Evolutionary conservation across 2,797 vertebrate genomes (phyloP), one percentile per base, ranked within the genome.

Genomic region (Tamandua tetradactyla): DNA sequence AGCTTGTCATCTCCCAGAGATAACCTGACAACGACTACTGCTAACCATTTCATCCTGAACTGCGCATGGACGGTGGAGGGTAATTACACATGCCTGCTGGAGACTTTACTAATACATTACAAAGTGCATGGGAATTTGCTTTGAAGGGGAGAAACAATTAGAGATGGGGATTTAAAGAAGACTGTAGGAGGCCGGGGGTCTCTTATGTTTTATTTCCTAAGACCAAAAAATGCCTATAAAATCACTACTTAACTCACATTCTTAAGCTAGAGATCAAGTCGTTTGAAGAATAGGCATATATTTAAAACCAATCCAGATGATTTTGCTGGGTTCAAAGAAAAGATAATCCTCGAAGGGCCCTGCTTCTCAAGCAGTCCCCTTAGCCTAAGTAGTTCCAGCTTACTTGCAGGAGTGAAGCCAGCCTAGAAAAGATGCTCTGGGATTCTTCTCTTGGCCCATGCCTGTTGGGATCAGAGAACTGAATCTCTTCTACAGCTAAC

Each of bases 61-160:
- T 47, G 13, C 1, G 7, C 20, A 49, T 74, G 87, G 83, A 89
- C 93, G 86, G 47, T 47, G 37, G 66, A 89, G 68, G 44, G 37
- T 95, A 95, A 94, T 96, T 96, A 96, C 91, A 57, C 86, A 52
- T 17, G 92, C 42, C 82, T 74, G 91, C 62, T 75, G 94, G 85
- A 95, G 88, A 72, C 80, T 96, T 84, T 44, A 27, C 55, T 72
- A 76, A 88, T 66, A 90, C 64, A 40, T 91, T 91, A 94, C 71
- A 82, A 89, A 94, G 76, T 78, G 61, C 17, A 49, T 5, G 62
- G 93, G 88, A 87, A 93, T 97, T 98, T 97, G 96, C 91, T 95
- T 95, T 96, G 96, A 98, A 97, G 66, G 59, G 87, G 62, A 94
- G 96, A 94, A 91, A 94, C 97, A 96, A 97, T 97, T 97, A 96